Percentiles rank a stretch among this genome's conserved stretches.
Evolutionary conservation across 2,888 invertebrate genomes (phyloP).

Genomic region (Pimpla rufipes): DNA sequence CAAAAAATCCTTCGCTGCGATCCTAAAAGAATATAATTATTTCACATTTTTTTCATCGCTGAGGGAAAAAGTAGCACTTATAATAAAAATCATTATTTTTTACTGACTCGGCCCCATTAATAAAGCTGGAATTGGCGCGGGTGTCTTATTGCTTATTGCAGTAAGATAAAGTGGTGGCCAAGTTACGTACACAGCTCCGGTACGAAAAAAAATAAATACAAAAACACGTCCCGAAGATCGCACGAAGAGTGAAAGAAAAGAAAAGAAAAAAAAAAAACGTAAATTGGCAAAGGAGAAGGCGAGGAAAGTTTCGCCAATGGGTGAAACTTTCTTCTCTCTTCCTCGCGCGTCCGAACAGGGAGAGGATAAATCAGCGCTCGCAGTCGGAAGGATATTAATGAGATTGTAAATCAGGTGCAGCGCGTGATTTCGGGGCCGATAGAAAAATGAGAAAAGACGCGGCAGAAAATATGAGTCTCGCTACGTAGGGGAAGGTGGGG

Average conservation of each 20-base stretch:
- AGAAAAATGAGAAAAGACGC: background rate
- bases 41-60: too few species aligned
- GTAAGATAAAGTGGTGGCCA: too few species aligned
- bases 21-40: too few species aligned
- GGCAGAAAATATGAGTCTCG: constrained; percentile 35
- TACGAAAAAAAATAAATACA: too few species aligned
- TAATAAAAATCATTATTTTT: too few species aligned
- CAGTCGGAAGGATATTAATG: constrained; percentile 59
- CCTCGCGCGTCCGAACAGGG: constrained; percentile 28
- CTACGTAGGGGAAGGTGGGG: background rate
- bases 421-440: constrained; percentile 50
- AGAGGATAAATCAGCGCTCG: constrained; percentile 56
- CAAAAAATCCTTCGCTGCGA: too few species aligned
- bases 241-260: too few species aligned
- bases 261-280: constrained; percentile 16
- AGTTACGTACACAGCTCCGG: background rate
- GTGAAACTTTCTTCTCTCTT: too few species aligned
- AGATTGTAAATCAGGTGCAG: constrained; percentile 66
- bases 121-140: too few species aligned
- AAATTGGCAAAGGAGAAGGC: constrained; percentile 11
- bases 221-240: constrained; percentile 25
- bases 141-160: too few species aligned
- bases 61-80: too few species aligned
- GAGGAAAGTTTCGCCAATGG: constrained; percentile 7
- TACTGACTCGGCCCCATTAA: too few species aligned